Evolutionary conservation across 2,797 vertebrate genomes (phyloP), one percentile per base, ranked within the genome.

Genomic region (Enteromius paludinosus): DNA sequence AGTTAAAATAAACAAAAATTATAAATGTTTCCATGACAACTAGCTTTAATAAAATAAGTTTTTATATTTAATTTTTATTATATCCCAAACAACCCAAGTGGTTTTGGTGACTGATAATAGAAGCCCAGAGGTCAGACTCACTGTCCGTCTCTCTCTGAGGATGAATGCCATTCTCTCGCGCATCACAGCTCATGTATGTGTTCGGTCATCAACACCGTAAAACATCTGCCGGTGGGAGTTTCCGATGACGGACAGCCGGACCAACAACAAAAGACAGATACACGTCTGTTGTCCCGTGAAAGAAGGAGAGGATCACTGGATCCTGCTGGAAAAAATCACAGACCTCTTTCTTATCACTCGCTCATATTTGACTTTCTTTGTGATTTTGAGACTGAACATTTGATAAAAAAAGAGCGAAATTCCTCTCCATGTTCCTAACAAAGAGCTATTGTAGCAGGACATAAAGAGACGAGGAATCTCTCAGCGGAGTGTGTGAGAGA

Each of bases 381-480:
- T 61, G 83, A 83, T 49, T 66, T 17, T 38, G 15, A 73, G 62
- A 61, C 82, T 82, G 83, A 88, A 86, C 85, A 88, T 82, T n/a
- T 78, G 61, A 83, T 69, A 35, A 38, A 54, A 61, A 52, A 49
- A 68, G 25, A 61, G 11, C 0, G 1, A 56, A 12, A 70, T 41
- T 45, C 59, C 68, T 83, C 83, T 70, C 84, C 86, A 79, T 79
- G 74, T 80, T 80, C 70, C 69, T 81, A 66, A 93, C 90, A 91
- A 91, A 91, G 89, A 86, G 64, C 87, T 88, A 78, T 92, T 93
- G 89, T 92, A 68, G 80, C 83, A 76, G 59, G 69, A 78, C 71
- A 79, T 87, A 82, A 85, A 33, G 49, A 86, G 73, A 61, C 17
- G 59, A 86, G 88, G 85, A 28, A 71, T 90, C 88, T 90, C 69